Percentiles rank a stretch among this genome's conserved stretches.
Evolutionary conservation across 2,888 invertebrate species (phyloP).

Genomic region (Erpobdella octoculata): DNA sequence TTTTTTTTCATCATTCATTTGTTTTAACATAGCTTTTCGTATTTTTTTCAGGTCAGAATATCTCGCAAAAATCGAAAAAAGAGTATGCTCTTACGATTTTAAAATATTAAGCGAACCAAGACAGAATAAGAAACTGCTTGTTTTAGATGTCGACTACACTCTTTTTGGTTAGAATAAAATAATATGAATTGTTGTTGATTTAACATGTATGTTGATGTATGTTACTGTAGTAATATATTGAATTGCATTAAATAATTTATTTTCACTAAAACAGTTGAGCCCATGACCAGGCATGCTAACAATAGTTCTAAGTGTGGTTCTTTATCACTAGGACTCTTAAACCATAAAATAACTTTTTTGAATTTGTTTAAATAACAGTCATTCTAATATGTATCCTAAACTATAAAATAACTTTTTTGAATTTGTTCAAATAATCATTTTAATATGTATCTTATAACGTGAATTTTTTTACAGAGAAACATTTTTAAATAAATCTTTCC

Average conservation of each 20-base stretch:
- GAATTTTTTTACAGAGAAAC: no score
- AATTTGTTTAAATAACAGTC: no score
- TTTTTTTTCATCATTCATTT: neutral
- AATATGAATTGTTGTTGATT: neutral
- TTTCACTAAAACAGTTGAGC: no score
- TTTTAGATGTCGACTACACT: slow-evolving; percentile 91
- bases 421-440: no score
- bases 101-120: slow-evolving; percentile 73
- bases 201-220: neutral
- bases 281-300: no score
- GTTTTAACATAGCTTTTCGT: neutral
- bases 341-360: no score
- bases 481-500: slow-evolving; percentile 12
- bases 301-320: no score
- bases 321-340: no score
- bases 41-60: slow-evolving; percentile 51
- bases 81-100: slow-evolving; percentile 75
- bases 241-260: no score
- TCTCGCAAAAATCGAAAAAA: slow-evolving; percentile 60
- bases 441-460: no score
- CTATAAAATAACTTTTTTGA: no score
- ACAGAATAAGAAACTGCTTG: slow-evolving; percentile 77
- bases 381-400: no score
- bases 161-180: slow-evolving; percentile 63
- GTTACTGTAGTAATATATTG: neutral